Conservation (phyloP, 1,140 invertebrate species). For the Macrobrachium rosenbergii region DNA sequence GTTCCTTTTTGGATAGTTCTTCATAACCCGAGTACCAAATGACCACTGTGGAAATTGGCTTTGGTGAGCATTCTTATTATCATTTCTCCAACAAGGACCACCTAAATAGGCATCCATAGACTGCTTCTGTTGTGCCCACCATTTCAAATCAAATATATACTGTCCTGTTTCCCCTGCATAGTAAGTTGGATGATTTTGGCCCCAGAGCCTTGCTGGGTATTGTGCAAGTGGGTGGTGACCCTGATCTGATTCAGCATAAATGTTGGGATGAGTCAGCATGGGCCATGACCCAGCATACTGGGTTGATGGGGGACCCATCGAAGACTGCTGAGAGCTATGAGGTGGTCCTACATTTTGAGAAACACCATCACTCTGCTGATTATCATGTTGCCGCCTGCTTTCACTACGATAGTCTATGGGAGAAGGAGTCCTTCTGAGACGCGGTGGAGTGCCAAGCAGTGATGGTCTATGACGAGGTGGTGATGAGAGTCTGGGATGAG, state of each 20-base stretch:
- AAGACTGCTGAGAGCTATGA: slow-evolving; percentile 39
- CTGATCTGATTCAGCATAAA: slow-evolving; percentile 39
- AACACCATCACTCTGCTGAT: slow-evolving; percentile 26
- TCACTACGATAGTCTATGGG: slow-evolving; percentile 63
- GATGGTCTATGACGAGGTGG: slow-evolving; percentile 10
- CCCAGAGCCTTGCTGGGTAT: slow-evolving; percentile 44
- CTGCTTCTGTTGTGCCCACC: slow-evolving; percentile 63
- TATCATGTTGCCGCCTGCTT: slow-evolving; percentile 53
- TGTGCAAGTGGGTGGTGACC: slow-evolving; percentile 33
- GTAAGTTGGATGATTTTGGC: slow-evolving; percentile 43
- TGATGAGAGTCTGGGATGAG: slow-evolving; percentile 7
- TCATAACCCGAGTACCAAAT: slow-evolving; percentile 55
- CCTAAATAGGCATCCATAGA: slow-evolving; percentile 56
- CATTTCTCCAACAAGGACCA: slow-evolving; percentile 38
- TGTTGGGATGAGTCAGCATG: slow-evolving; percentile 28
- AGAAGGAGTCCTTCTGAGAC: slow-evolving; percentile 47
- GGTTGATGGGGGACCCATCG: slow-evolving; percentile 46
- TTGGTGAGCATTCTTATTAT: slow-evolving; percentile 33
- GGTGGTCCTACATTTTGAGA: slow-evolving; percentile 30
- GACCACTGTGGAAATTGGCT: slow-evolving; percentile 45
- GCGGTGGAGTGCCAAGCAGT: slow-evolving; percentile 1
- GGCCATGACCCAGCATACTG: slow-evolving; percentile 49
- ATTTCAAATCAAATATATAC: slow-evolving; percentile 55
- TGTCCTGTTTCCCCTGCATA: slow-evolving; percentile 35
- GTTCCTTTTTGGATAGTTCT: not conserved